Evolutionary conservation across 2,888 invertebrate species (phyloP).

Genomic region (Tetragnatha montana): DNA sequence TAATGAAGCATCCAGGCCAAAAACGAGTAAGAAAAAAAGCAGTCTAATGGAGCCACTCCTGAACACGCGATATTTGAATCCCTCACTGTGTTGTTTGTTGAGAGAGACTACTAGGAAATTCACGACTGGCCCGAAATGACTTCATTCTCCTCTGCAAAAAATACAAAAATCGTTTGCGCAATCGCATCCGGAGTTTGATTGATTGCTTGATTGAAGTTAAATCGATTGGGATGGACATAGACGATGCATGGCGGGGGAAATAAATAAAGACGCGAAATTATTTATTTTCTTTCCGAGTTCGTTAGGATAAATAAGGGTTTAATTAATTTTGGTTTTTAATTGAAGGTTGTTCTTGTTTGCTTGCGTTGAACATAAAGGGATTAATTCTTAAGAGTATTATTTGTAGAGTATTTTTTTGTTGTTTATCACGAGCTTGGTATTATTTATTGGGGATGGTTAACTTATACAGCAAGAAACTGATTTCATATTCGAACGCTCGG

Average conservation of each 20-base stretch:
- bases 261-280: neutral
- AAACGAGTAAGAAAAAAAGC: neutral
- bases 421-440: too few species aligned
- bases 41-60: neutral
- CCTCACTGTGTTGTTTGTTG: neutral
- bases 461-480: too few species aligned
- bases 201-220: slow-evolving; percentile 20
- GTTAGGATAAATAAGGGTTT: neutral
- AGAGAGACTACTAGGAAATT: neutral
- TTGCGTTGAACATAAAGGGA: neutral
- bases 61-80: slow-evolving; percentile 17
- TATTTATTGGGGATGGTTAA: too few species aligned
- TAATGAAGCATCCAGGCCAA: neutral
- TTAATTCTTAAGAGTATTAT: too few species aligned
- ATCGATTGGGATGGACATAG: neutral
- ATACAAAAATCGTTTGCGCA: neutral
- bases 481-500: too few species aligned
- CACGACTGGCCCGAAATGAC: neutral
- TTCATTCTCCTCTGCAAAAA: neutral
- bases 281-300: neutral
- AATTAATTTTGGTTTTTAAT: neutral
- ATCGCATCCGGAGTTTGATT: slow-evolving; percentile 37
- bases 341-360: neutral
- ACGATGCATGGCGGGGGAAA: neutral
- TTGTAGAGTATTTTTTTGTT: too few species aligned